Percentiles rank a stretch among this genome's conserved stretches.
phyloP scores from a whole-genome alignment of 2,888 invertebrate genomes.

The Conomelus anceps region DNA sequence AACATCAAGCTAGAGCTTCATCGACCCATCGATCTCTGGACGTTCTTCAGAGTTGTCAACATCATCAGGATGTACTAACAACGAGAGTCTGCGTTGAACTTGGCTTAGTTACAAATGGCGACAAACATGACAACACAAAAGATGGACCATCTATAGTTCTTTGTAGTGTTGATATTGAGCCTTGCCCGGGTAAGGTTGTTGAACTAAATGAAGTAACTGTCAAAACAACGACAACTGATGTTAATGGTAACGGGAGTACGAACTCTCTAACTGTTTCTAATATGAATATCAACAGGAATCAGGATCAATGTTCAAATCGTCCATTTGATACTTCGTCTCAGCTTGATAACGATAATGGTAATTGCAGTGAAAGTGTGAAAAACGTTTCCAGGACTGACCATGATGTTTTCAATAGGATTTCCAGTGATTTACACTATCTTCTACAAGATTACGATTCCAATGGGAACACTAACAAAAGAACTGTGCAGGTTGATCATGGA shows the following conservation, averaged over 20 bases:
- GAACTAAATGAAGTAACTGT: conserved; percentile 33
- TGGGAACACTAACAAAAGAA: background rate
- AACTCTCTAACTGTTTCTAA: background rate
- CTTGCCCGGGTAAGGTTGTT: conserved; percentile 29
- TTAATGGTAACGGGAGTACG: conserved; percentile 33
- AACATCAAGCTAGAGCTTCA: background rate
- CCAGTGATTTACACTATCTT: background rate
- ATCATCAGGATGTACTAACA: conserved; percentile 21
- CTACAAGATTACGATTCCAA: background rate
- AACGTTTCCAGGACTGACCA: background rate
- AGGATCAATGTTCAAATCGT: background rate
- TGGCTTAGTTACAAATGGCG: background rate
- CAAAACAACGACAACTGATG: conserved; percentile 34
- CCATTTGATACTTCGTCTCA: background rate
- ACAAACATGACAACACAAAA: conserved; percentile 12
- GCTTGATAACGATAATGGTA: background rate
- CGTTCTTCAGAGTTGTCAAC: background rate
- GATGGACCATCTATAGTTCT: conserved; percentile 36
- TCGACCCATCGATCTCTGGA: background rate
- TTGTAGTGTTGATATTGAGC: conserved; percentile 39
- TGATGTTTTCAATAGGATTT: background rate
- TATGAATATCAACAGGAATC: background rate
- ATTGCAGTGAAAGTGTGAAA: background rate
- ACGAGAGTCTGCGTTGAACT: conserved; percentile 14
- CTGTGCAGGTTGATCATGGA: background rate